These are phyloP conservation scores for Hypolimnas misippus DNA, from an alignment of 2,888 invertebrate genomes.

Conservation along the genomic window DNA sequence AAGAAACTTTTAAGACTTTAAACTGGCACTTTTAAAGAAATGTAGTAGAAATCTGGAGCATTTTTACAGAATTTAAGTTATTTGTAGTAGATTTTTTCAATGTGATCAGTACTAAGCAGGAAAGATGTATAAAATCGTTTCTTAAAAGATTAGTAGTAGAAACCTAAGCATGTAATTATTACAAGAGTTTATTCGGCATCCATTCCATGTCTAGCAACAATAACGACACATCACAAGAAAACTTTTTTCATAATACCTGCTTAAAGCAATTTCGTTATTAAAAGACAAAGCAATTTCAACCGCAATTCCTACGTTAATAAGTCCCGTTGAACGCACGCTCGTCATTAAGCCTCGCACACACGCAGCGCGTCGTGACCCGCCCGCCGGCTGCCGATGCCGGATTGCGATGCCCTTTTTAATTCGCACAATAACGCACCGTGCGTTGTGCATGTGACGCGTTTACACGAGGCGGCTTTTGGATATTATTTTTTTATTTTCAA, in stretches of 20 bases:
- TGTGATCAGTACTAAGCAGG: too few species aligned
- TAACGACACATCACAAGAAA: not conserved
- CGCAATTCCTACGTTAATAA: constrained; percentile 31
- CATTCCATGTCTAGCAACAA: not conserved
- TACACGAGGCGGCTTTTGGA: constrained; percentile 43
- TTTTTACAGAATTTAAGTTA: too few species aligned
- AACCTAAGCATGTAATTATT: not conserved
- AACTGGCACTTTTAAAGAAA: too few species aligned
- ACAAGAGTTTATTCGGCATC: not conserved
- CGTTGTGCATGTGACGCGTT: constrained; percentile 38
- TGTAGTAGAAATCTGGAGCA: too few species aligned
- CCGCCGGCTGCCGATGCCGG: constrained; percentile 54
- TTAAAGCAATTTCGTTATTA: constrained; percentile 34
- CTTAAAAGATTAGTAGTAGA: too few species aligned
- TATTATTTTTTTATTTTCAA: not conserved
- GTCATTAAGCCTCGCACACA: constrained; percentile 49
- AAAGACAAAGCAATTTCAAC: constrained; percentile 35
- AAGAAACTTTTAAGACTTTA: too few species aligned
- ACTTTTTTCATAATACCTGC: constrained; percentile 16
- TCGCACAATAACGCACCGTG: constrained; percentile 70
- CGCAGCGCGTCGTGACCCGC: constrained; percentile 59
- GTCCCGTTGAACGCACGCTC: constrained; percentile 33
- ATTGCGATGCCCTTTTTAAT: constrained; percentile 66
- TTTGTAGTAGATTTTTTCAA: too few species aligned
- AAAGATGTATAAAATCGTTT: too few species aligned